A percentile compares a stretch with the other conserved stretches of the same genome.
Conservation (phyloP, 1,140 invertebrate genomes). For the Monomorium pharaonis region DNA sequence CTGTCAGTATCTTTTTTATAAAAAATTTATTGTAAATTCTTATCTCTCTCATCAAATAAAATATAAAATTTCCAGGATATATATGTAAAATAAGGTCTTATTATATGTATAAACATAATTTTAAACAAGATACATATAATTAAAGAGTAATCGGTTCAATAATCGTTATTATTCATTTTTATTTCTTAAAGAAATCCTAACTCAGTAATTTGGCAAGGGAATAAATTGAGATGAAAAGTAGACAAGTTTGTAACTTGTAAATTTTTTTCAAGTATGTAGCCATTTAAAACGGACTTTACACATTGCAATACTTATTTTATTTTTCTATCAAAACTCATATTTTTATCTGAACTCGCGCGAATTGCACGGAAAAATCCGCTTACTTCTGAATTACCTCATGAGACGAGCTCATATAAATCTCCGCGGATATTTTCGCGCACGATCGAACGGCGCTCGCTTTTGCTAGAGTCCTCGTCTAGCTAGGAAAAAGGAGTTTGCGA, state of each 20-base stretch:
- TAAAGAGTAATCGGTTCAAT: neutral
- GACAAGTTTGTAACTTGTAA: neutral
- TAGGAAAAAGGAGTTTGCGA: constrained; percentile 64
- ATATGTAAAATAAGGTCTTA: neutral
- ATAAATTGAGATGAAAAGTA: neutral
- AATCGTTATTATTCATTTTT: neutral
- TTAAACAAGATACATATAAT: neutral
- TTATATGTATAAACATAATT: neutral
- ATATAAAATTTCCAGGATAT: neutral
- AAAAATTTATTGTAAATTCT: neutral
- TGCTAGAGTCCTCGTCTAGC: constrained; percentile 15
- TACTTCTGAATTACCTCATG: neutral
- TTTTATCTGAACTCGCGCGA: neutral
- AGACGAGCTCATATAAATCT: neutral
- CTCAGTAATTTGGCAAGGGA: neutral
- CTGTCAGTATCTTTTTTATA: neutral
- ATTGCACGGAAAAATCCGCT: neutral
- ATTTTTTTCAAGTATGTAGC: neutral
- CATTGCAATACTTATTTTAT: neutral
- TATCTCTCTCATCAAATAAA: neutral
- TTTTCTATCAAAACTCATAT: too few relatives aligned
- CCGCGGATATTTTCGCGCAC: constrained; percentile 15
- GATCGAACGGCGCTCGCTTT: constrained; percentile 27
- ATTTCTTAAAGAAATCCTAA: neutral
- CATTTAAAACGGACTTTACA: neutral